Base-by-base conservation (phyloP, 2,113 vertebrate species). In the Coregonus clupeaformis region DNA sequence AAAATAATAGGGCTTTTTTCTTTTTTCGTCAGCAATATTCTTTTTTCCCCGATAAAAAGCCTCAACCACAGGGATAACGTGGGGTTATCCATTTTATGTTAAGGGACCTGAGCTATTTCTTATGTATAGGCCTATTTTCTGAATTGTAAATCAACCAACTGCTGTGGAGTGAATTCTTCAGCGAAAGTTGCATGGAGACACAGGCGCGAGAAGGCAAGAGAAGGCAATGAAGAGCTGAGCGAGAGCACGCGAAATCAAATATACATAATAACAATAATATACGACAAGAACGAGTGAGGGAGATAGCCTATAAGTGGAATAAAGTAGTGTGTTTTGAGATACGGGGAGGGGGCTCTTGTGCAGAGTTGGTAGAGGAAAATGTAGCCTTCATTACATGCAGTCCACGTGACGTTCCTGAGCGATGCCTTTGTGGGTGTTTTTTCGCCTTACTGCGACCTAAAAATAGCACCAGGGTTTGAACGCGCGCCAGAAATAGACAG, bases 381-480 rank as follows among this genome's bases (percentile, higher is more conserved):
- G 36, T 91, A 93, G 36, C 36, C 36, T 42, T 42, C 92, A 92
- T 93, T 92, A 92, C 91, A 94, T 94, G 91, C 94, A 95, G 94
- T 95, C 92, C 92, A 95, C 88, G 84, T 93, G 94, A 90, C 90
- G 93, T 94, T 96, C 93, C 94, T 93, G 91, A 91, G 87, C 94
- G 92, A 94, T 95, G 94, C 93, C 94, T 96, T 95, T 95, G 95
- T 95, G 95, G 94, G 94, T 94, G 93, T 93, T 83, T 95, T 94
- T 85, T 89, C 83, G 86, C 85, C 84, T 75, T 94, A 93, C 92
- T 92, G 93, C 91, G 93, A 94, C 93, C 97, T 98, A 99, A 98
- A 99, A 98, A 99, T 99, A 99, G 97, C 95, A 95, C 83, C 94
- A 93, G 92, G 95, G 94, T 96, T 97, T 97, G 96, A 97, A 98